Evolutionary conservation across 2,888 invertebrate genomes (phyloP), one percentile per base, ranked within the genome.

Genomic region (Anorthoa munda): DNA sequence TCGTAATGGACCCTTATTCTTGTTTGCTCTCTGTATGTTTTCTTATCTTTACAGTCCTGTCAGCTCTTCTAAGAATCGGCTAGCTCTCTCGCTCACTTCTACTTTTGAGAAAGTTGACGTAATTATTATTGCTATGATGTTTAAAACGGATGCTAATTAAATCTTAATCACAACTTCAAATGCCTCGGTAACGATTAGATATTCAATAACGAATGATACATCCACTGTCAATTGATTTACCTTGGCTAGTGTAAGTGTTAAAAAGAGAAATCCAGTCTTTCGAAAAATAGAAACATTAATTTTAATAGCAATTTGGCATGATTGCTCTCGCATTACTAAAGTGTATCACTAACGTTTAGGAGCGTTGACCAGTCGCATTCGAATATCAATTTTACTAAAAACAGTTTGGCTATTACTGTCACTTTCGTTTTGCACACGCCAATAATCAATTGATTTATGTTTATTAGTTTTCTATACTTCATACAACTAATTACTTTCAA

Each of bases 291-390:
- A 63, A 75, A 74, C 69, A 76, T 72, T 48, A 55, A 74, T 80
- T 80, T 85, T 79, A 75, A 87, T 85, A 72, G 72, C 82, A 56
- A 51, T 83, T 77, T 82, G 60, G 77, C 79, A 73, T 85, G 86
- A 83, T 83, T 80, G 80, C 79, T 80, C 73, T 86, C 61, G 64
- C 72, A 70, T 73, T 70, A 63, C 65, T 58, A 55, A 78, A 80
- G 55, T 78, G 71, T 82, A 74, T 73, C 75, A 72, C 50, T 59
- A 51, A 61, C 55, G 21, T 67, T 68, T 53, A 58, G 18, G 61
- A 79, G 17, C 73, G 31, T 74, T 66, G 72, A 76, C 59, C 68
- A 68, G 59, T 61, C 66, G n/a, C 61, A 72, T 75, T 66, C 51
- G n/a, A 53, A 70, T 77, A 77, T 72, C 21, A 39, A 72, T 77